phyloP scores from a whole-genome alignment of 2,888 invertebrate species.

The Leptopterna dolabrata region DNA sequence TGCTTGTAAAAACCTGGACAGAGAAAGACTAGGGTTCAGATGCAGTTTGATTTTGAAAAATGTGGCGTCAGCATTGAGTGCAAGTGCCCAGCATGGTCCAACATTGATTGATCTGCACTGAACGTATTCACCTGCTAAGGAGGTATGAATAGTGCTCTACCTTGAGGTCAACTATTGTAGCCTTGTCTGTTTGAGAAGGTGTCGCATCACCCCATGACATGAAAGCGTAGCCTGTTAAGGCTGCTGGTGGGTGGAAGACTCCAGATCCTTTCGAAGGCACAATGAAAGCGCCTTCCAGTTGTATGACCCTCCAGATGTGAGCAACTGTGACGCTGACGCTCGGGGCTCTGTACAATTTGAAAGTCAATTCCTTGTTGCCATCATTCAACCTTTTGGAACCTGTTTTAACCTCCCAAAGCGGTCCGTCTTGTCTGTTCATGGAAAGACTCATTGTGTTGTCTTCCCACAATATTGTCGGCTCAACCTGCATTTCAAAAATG shows the following conservation, averaged over 20 bases:
- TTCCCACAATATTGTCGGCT: conserved; percentile 62
- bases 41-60: too few relatives aligned
- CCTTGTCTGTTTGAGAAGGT: conserved; percentile 60
- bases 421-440: conserved; percentile 62
- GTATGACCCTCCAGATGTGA: conserved; percentile 63
- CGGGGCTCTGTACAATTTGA: conserved; percentile 62
- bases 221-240: conserved; percentile 63
- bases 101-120: too few relatives aligned
- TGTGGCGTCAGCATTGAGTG: too few relatives aligned
- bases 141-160: too few relatives aligned
- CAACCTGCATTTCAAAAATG: conserved; percentile 60
- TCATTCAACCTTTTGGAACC: conserved; percentile 60
- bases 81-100: too few relatives aligned
- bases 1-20: too few relatives aligned
- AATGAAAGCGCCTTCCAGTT: conserved; percentile 63
- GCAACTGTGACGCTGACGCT: conserved; percentile 58
- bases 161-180: conserved; percentile 62
- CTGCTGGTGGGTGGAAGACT: conserved; percentile 62
- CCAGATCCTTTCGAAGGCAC: conserved; percentile 63
- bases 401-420: conserved; percentile 63
- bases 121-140: too few relatives aligned
- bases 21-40: too few relatives aligned
- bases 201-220: conserved; percentile 63
- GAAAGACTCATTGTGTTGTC: conserved; percentile 60
- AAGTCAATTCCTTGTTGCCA: conserved; percentile 62